A percentile compares a stretch with the other conserved stretches of the same genome.
phyloP scores from a whole-genome alignment of 2,888 invertebrate species.

The Taphrorychus bicolor region DNA sequence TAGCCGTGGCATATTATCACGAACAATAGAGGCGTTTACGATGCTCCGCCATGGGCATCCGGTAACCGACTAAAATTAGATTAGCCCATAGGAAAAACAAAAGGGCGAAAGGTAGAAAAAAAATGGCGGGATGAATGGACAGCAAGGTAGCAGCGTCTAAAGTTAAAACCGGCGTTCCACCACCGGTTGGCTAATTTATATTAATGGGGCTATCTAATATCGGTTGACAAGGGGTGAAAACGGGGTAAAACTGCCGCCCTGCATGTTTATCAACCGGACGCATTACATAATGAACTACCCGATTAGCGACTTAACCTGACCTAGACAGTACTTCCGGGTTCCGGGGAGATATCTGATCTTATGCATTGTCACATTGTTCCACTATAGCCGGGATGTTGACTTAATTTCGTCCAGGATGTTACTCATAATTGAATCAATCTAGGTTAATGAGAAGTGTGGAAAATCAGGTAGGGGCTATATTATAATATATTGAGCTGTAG shows the following conservation, averaged over 20 bases:
- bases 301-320: constrained; percentile 51
- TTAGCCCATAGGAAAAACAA: constrained; percentile 41
- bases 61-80: constrained; percentile 39
- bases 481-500: background rate
- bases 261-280: constrained; percentile 56
- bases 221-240: constrained; percentile 50
- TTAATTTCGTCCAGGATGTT: background rate
- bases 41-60: constrained; percentile 33
- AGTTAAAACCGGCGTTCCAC: constrained; percentile 35
- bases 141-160: constrained; percentile 35
- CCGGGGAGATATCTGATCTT: constrained; percentile 22
- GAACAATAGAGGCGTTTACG: constrained; percentile 37
- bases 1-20: constrained; percentile 25
- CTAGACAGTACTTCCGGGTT: constrained; percentile 43
- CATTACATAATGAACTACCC: constrained; percentile 55
- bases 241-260: constrained; percentile 41
- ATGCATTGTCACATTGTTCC: constrained; percentile 20
- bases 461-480: background rate
- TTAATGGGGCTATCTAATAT: constrained; percentile 58
- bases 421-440: background rate
- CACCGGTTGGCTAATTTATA: constrained; percentile 54
- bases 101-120: constrained; percentile 35
- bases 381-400: background rate
- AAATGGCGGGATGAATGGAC: constrained; percentile 40
- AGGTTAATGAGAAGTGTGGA: background rate